phyloP scores from a whole-genome alignment of 2,113 vertebrate species.

The Ailuropoda melanoleuca region DNA sequence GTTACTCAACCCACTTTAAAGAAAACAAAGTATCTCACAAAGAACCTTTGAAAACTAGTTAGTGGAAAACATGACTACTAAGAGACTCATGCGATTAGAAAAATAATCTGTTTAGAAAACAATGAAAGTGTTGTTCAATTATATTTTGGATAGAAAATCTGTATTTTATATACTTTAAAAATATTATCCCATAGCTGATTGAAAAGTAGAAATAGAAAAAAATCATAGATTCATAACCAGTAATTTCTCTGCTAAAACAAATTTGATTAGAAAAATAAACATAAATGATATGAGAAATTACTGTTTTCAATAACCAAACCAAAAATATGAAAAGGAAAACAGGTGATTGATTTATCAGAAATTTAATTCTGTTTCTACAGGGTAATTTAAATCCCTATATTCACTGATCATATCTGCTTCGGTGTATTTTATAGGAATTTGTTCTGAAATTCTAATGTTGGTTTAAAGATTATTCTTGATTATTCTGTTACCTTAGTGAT shows the following conservation, averaged over 20 bases:
- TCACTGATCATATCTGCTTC: not conserved
- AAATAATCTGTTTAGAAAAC: not conserved
- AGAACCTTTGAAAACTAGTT: not conserved
- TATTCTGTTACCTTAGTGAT: not conserved
- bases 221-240: not conserved
- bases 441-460: not conserved
- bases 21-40: conserved; percentile 28
- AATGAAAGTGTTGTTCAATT: not conserved
- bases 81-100: not conserved
- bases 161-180: not conserved
- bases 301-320: not conserved
- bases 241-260: not conserved
- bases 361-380: conserved; percentile 15
- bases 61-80: not conserved
- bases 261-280: not conserved
- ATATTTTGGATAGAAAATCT: not conserved
- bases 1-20: not conserved
- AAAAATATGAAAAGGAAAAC: not conserved
- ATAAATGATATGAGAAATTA: not conserved
- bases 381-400: not conserved
- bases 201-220: not conserved
- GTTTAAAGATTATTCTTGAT: conserved; percentile 29
- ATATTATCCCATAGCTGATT: not conserved
- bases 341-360: not conserved
- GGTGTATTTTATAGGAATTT: not conserved